Base-by-base conservation (phyloP, 2,113 vertebrate genomes). In the Lepus europaeus region DNA sequence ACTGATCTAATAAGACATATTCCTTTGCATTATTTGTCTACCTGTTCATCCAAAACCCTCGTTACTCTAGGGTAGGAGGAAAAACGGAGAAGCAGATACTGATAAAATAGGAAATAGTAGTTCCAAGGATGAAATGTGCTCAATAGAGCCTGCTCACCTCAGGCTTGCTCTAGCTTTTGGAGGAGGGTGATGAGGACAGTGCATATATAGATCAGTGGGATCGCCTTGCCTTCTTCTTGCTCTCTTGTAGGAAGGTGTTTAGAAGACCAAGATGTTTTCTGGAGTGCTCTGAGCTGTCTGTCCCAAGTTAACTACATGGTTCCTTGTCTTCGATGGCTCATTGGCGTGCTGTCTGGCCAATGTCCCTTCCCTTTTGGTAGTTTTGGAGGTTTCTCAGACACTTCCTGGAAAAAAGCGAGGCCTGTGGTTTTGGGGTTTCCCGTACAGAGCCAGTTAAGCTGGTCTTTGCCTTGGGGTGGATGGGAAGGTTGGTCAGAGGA, bases 341-440 rank as follows among this genome's bases (percentile, higher is more conserved):
- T 45, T 6, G 3, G 63, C 61, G 25, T 90, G 56, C 56, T 93
- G 25, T 63, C 61, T 72, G 56, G 6, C 2, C 39, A 59, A 9
- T 31, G 14, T 16, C 2, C 29, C 49, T 63, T 39, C 23, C 25
- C 1, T 17, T 25, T 49, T 33, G 39, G 36, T 83, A 80, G n/a
- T 91, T 90, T 78, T 84, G 33, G 59, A 27, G 53, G 68, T 95
- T 93, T 72, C 1, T 0, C 19, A 59, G 73, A n/a, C 1, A 16
- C 33, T 86, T 96, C 81, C 68, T 97, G 86, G 66, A 80, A 85
- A 49, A 87, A 61, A 83, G 10, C 27, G 53, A 90, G 25, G 31
- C 56, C 51, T 45, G 31, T 95, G 70, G 56, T 90, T 96, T 94
- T 70, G 51, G 59, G 63, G 61, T 68, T 95, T 80, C 45, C 23